Percentiles rank a stretch among this genome's conserved stretches.
Evolutionary conservation across 2,888 invertebrate genomes (phyloP).

Genomic region (Scaptomyza reducta): DNA sequence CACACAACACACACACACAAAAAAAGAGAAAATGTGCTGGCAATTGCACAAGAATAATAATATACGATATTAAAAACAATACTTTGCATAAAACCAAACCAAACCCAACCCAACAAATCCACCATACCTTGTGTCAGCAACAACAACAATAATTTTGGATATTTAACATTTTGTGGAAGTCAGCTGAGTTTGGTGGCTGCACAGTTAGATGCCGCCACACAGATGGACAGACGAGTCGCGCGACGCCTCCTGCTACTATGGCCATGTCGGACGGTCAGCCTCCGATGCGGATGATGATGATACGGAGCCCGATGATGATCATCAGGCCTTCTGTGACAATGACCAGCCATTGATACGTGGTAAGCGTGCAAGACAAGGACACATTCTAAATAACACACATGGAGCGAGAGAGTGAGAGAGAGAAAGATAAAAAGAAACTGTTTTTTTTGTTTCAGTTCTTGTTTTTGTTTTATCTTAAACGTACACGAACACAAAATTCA

Average conservation of each 20-base stretch:
- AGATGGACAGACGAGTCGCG: constrained; percentile 70
- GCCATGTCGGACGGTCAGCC: constrained; percentile 47
- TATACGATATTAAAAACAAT: not conserved
- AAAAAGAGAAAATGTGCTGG: constrained; percentile 69
- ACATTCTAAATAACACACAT: too few relatives aligned
- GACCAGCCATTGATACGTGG: constrained; percentile 61
- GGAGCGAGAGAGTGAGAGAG: not conserved
- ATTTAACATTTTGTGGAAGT: not conserved
- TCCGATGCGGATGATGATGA: constrained; percentile 60
- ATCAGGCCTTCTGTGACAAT: constrained; percentile 60
- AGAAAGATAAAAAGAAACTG: not conserved
- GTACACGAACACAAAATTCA: not conserved
- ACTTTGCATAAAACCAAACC: not conserved
- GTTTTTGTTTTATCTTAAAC: not conserved
- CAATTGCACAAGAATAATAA: constrained; percentile 52
- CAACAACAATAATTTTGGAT: not conserved
- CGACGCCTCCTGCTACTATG: constrained; percentile 67
- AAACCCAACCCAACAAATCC: too few relatives aligned
- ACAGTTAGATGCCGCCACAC: constrained; percentile 60
- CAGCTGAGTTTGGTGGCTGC: constrained; percentile 4
- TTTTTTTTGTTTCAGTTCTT: not conserved
- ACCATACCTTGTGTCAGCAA: not conserved
- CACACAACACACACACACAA: constrained; percentile 3
- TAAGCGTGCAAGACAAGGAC: not conserved
- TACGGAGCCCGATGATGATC: constrained; percentile 70